Evolutionary conservation across 1,140 invertebrate species (phyloP), one percentile per base, ranked within the genome.

Genomic region (Myzus persicae): DNA sequence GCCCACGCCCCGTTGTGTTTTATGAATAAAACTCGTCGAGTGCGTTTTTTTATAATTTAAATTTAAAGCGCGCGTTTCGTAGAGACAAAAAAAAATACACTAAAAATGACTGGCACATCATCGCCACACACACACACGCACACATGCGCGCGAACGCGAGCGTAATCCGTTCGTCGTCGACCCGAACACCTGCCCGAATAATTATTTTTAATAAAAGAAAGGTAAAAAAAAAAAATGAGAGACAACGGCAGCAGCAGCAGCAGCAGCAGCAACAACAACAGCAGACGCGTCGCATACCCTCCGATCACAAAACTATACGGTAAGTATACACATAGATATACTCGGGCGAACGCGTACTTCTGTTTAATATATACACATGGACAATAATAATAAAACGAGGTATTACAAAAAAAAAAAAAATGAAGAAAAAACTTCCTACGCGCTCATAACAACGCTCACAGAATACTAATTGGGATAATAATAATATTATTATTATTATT

Each of bases 381-480:
- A 93, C 91, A 85, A 93, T 93, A 85, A 85, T 84, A 93, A 92
- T 81, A 92, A 92, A 92, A 92, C 36, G 11, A 89, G 88, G 36
- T 54, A 89, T 89, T 89, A 89, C 36, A 89, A 89, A 59, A 90
- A 26, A 84, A 54, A 89, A 90, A 54, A 59, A 54, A 59, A 76
- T n/a, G n/a, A 76, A 76, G 59, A 59, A 51, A 48, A 90, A 44
- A 26, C 88, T 54, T 59, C 20, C 88, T 90, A 51, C 88, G 36
- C 51, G 51, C 24, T 84, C 36, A 22, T 93, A 81, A 85, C 48
- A 54, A 51, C 46, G 81, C 82, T 85, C 81, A 85, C 81, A 26
- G 91, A 93, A 93, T 93, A 93, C 91, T 93, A 93, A 93, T 93
- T 93, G 81, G 91, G 81, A 54, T 93, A 93, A 92, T 92, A 92